A percentile compares a stretch with the other conserved stretches of the same genome.
Evolutionary conservation across 2,797 vertebrate species (phyloP).

Genomic region (Arctocebus calabarensis): DNA sequence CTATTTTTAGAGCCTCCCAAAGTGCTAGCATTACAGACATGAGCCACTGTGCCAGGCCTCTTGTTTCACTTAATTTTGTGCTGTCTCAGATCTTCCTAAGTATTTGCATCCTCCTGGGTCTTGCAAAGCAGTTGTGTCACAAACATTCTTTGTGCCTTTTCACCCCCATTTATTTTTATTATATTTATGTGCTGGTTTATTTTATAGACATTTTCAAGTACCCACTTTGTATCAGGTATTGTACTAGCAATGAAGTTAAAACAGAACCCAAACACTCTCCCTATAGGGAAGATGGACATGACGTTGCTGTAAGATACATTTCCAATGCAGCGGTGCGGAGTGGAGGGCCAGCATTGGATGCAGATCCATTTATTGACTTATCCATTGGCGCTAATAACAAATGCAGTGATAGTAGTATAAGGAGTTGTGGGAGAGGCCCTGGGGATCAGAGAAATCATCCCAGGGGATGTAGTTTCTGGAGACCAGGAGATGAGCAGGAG

Average conservation of each 20-base stretch:
- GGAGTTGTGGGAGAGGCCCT: not conserved
- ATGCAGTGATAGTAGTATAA: not conserved
- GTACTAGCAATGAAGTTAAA: not conserved
- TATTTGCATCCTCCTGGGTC: not conserved
- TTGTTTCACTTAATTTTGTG: not conserved
- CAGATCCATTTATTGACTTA: not conserved
- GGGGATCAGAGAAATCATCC: not conserved
- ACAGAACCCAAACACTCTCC: not conserved
- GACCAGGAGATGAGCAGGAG: not conserved
- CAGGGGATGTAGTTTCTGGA: not conserved
- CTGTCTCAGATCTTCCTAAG: not conserved
- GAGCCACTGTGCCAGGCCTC: no score
- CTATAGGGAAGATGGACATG: not conserved
- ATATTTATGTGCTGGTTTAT: not conserved
- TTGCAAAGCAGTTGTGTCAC: not conserved
- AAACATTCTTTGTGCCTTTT: not conserved
- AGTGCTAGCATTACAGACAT: no score
- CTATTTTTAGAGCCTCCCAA: no score
- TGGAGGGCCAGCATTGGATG: not conserved
- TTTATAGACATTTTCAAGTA: constrained; percentile 37
- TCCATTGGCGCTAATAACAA: not conserved
- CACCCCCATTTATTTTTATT: constrained; percentile 15
- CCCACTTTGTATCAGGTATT: not conserved
- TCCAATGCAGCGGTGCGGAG: not conserved
- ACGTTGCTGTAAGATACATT: not conserved